phyloP scores from a whole-genome alignment of 2,113 vertebrate species.

The Dinomys branickii region DNA sequence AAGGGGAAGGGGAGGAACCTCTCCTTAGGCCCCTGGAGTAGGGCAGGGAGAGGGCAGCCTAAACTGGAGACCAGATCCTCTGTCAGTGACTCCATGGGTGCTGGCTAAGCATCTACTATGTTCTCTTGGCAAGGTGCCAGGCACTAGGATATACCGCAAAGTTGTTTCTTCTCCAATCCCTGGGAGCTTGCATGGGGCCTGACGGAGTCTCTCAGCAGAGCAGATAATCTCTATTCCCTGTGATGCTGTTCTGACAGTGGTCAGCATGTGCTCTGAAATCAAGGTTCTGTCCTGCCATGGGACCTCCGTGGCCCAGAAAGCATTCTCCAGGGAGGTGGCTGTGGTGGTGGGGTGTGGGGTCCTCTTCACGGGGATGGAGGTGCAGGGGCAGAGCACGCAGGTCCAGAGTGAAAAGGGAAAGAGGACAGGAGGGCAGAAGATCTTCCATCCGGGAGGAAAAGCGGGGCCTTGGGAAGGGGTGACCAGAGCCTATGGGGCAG shows the following conservation, averaged over 20 bases:
- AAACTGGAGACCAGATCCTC: neutral
- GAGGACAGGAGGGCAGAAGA: neutral
- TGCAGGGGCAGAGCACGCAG: accelerated
- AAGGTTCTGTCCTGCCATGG: neutral
- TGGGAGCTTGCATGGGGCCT: neutral
- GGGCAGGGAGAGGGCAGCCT: neutral
- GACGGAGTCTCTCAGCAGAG: accelerated
- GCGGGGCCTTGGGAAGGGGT: neutral
- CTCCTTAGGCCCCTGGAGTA: neutral
- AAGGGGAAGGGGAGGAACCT: neutral
- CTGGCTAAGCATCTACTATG: neutral
- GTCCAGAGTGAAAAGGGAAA: neutral
- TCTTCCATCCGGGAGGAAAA: neutral
- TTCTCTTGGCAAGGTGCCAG: neutral
- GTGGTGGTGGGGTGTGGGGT: neutral
- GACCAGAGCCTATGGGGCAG: accelerated
- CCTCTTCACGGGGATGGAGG: too few species aligned
- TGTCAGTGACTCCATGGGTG: neutral
- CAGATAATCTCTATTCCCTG: accelerated
- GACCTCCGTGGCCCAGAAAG: accelerated
- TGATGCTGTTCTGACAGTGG: neutral
- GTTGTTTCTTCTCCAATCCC: neutral
- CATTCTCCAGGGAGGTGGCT: accelerated
- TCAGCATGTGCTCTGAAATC: accelerated
- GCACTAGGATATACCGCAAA: neutral